phyloP scores from a whole-genome alignment of 1,140 invertebrate genomes.

The Batillaria attramentaria region DNA sequence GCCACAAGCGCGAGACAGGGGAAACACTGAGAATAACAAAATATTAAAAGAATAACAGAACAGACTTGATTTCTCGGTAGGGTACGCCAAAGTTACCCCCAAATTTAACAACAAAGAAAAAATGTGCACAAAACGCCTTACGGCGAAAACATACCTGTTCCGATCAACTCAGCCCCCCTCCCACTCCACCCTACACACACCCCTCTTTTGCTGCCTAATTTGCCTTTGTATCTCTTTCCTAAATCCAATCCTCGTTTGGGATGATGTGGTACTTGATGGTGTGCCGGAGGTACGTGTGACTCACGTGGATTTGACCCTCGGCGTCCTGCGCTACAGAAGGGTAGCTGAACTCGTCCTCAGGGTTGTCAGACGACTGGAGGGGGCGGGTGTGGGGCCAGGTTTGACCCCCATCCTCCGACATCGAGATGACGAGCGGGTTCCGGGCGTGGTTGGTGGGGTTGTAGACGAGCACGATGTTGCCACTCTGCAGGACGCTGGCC shows the following conservation, averaged over 20 bases:
- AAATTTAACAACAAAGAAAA: background rate
- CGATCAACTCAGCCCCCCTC: background rate
- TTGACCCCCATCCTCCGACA: too few relatives aligned
- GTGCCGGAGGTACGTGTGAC: background rate
- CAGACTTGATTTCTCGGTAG: too few relatives aligned
- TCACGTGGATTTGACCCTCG: background rate
- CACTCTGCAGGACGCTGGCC: too few relatives aligned
- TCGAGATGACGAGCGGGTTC: too few relatives aligned
- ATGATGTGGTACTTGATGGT: constrained; percentile 3
- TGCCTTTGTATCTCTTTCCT: too few relatives aligned
- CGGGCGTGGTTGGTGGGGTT: too few relatives aligned
- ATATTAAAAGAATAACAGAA: too few relatives aligned
- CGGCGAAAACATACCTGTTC: background rate
- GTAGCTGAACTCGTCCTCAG: background rate
- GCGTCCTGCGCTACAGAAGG: background rate
- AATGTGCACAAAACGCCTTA: background rate
- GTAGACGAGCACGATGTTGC: too few relatives aligned
- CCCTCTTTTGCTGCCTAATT: background rate
- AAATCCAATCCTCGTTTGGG: background rate
- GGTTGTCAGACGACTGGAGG: too few relatives aligned
- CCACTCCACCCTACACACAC: background rate
- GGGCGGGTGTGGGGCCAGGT: too few relatives aligned
- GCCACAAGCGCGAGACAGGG: too few relatives aligned
- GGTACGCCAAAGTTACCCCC: background rate
- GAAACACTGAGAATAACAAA: too few relatives aligned